These are phyloP conservation scores for Thera britannica DNA, from an alignment of 2,888 invertebrate species.

Conservation along the genomic window DNA sequence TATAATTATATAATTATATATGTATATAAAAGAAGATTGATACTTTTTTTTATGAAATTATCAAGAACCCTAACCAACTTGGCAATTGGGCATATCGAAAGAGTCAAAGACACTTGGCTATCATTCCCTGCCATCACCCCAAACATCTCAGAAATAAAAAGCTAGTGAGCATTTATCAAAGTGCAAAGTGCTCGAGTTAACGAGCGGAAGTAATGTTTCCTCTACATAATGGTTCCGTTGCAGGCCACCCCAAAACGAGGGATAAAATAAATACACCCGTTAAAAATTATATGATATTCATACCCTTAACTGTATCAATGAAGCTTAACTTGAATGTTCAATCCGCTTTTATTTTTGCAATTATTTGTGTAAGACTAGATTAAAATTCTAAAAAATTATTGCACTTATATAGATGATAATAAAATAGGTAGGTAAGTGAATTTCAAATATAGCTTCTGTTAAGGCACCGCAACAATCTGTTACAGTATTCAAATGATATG, in stretches of 20 bases:
- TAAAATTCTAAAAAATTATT: no score
- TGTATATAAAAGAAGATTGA: no score
- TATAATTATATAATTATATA: no score
- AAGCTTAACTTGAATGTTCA: constrained; percentile 6
- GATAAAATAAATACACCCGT: constrained; percentile 65
- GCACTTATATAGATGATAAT: no score
- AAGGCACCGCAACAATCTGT: no score
- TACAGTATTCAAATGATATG: no score
- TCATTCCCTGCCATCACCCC: constrained; percentile 48
- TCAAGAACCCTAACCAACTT: not conserved
- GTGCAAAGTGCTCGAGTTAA: constrained; percentile 77
- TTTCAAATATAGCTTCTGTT: no score
- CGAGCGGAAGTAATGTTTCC: constrained; percentile 83
- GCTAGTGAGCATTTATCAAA: constrained; percentile 79
- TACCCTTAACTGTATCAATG: constrained; percentile 46
- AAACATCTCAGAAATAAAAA: constrained; percentile 61
- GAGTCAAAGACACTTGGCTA: constrained; percentile 26
- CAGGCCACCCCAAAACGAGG: constrained; percentile 55
- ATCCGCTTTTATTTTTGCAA: constrained; percentile 31
- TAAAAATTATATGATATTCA: constrained; percentile 65
- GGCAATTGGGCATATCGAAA: constrained; percentile 27
- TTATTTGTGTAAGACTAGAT: constrained; percentile 8
- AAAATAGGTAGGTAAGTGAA: no score
- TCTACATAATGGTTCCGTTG: constrained; percentile 76
- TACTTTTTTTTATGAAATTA: not conserved